Conservation (phyloP, 2,888 invertebrate species). For the Cheilosia soror region DNA sequence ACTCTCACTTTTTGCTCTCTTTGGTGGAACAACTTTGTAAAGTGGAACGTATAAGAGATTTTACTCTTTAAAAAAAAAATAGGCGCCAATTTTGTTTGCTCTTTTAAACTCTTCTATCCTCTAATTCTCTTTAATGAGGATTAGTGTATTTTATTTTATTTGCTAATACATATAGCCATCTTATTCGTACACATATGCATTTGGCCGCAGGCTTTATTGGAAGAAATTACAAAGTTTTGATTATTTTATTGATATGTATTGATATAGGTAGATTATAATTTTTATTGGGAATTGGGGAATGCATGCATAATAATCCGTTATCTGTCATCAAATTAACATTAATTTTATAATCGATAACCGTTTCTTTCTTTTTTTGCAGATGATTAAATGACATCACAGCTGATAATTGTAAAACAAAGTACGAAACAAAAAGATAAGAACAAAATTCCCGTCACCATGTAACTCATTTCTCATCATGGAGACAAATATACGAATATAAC, state of each 20-base stretch:
- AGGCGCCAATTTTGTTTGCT: slow-evolving; percentile 57
- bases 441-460: slow-evolving; percentile 46
- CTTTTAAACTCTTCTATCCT: slow-evolving; percentile 7
- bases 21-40: slow-evolving; percentile 4
- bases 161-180: background rate
- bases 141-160: too few relatives aligned
- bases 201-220: too few relatives aligned
- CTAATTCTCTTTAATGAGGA: background rate
- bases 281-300: slow-evolving; percentile 3
- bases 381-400: slow-evolving; percentile 56
- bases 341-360: slow-evolving; percentile 1
- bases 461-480: slow-evolving; percentile 61
- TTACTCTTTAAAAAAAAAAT: slow-evolving; percentile 20
- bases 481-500: slow-evolving; percentile 66
- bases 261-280: background rate
- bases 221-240: too few relatives aligned
- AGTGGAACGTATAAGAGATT: slow-evolving; percentile 44
- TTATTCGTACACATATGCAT: slow-evolving; percentile 15
- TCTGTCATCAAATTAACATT: background rate
- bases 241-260: too few relatives aligned
- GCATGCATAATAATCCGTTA: slow-evolving; percentile 18
- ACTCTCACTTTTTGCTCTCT: slow-evolving; percentile 66
- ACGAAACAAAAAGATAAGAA: background rate
- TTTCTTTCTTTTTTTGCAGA: slow-evolving; percentile 33
- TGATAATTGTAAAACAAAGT: slow-evolving; percentile 40